Conservation (phyloP, 2,888 invertebrate genomes). For the Resseliella maxima region DNA sequence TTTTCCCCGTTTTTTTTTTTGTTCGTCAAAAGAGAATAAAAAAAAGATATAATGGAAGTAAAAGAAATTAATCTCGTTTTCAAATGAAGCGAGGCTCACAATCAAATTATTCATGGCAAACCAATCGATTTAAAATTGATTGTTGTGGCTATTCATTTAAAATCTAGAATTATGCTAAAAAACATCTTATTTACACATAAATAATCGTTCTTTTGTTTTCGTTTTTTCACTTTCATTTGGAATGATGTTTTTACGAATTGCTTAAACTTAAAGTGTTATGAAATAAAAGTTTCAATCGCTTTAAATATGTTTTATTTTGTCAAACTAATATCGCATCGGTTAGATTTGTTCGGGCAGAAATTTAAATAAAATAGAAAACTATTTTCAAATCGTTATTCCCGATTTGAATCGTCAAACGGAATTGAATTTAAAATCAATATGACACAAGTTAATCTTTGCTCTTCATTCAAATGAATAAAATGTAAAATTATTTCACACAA, state of each 20-base stretch:
- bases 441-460: no score
- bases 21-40: not conserved
- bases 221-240: no score
- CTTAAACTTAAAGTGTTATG: not conserved
- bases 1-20: not conserved
- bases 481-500: not conserved
- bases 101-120: not conserved
- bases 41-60: not conserved
- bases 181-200: constrained; percentile 9
- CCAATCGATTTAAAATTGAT: not conserved
- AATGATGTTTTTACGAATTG: not conserved
- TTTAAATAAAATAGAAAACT: no score
- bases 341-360: no score
- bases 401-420: no score
- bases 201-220: not conserved
- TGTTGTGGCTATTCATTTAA: not conserved
- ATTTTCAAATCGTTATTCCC: no score
- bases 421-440: not conserved
- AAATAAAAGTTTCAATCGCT: not conserved
- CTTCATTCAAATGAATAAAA: no score
- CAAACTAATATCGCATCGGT: no score
- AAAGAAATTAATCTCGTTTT: not conserved
- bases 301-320: not conserved
- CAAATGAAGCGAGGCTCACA: no score
- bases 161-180: not conserved